Conservation (phyloP, 2,888 invertebrate species). For the Drosophila birchii region DNA sequence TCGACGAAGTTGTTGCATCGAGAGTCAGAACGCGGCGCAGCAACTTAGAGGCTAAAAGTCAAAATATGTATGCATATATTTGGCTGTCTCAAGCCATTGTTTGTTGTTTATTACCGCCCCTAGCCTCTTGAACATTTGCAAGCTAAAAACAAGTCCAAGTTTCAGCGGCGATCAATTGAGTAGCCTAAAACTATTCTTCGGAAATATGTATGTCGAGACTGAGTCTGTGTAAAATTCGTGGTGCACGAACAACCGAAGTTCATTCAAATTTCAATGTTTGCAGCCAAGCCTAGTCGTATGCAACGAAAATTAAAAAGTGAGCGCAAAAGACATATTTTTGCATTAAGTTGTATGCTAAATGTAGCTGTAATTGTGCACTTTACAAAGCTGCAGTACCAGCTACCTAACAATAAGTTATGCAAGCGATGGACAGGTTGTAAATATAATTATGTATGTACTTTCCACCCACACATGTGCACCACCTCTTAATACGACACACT, state of each 20-base stretch:
- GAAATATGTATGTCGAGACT: neutral
- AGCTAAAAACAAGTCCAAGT: neutral
- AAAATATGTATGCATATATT: conserved; percentile 26
- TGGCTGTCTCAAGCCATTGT: conserved; percentile 2
- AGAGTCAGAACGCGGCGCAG: conserved; percentile 20
- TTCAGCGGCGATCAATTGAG: neutral
- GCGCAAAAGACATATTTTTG: neutral
- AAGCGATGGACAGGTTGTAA: neutral
- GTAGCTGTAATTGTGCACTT: neutral
- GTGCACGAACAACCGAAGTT: neutral
- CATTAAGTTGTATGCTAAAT: neutral
- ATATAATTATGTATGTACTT: neutral
- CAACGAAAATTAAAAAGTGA: neutral
- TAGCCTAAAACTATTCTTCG: conserved; percentile 8
- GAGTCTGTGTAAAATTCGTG: neutral
- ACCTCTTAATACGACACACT: neutral
- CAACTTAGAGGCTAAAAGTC: conserved; percentile 25
- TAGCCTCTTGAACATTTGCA: neutral
- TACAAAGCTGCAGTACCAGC: neutral
- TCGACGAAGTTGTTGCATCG: neutral
- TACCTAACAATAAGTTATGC: neutral
- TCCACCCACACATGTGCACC: conserved; percentile 8
- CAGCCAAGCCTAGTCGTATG: conserved; percentile 3
- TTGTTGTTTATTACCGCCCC: neutral
- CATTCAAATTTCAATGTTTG: neutral